Conservation (phyloP, 2,888 invertebrate genomes). For the Erebia aethiops region DNA sequence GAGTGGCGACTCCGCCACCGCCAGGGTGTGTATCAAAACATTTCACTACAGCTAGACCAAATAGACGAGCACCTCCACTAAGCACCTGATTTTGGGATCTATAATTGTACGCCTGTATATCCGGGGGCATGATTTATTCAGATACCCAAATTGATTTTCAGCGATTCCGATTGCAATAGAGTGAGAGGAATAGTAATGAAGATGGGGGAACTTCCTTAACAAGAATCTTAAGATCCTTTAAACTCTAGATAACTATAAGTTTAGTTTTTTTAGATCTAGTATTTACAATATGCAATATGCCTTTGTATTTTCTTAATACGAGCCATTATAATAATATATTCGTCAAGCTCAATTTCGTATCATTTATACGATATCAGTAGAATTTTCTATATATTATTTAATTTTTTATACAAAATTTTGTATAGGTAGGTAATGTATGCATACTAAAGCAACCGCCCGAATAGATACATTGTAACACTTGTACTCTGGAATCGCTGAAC, state of each 20-base stretch:
- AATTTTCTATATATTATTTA: too few species aligned
- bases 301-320: too few species aligned
- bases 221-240: slow-evolving; percentile 2
- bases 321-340: too few species aligned
- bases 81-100: slow-evolving; percentile 73
- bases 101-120: slow-evolving; percentile 49
- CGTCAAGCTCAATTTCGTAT: too few species aligned
- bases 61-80: slow-evolving; percentile 76
- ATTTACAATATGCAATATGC: too few species aligned
- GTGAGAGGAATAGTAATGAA: slow-evolving; percentile 37
- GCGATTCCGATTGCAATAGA: slow-evolving; percentile 26
- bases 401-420: too few species aligned
- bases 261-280: neutral
- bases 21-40: slow-evolving; percentile 91
- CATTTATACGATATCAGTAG: too few species aligned
- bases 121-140: slow-evolving; percentile 24
- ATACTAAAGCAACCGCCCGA: neutral
- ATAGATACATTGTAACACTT: slow-evolving; percentile 4
- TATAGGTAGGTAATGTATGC: too few species aligned
- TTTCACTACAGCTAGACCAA: slow-evolving; percentile 72
- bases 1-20: slow-evolving; percentile 93
- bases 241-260: neutral
- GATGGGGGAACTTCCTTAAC: slow-evolving; percentile 15
- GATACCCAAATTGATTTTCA: slow-evolving; percentile 28
- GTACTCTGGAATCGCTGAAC: slow-evolving; percentile 13